These are phyloP conservation scores for Spinus pinus DNA, from an alignment of 2,797 vertebrate genomes.

Conservation along the genomic window DNA sequence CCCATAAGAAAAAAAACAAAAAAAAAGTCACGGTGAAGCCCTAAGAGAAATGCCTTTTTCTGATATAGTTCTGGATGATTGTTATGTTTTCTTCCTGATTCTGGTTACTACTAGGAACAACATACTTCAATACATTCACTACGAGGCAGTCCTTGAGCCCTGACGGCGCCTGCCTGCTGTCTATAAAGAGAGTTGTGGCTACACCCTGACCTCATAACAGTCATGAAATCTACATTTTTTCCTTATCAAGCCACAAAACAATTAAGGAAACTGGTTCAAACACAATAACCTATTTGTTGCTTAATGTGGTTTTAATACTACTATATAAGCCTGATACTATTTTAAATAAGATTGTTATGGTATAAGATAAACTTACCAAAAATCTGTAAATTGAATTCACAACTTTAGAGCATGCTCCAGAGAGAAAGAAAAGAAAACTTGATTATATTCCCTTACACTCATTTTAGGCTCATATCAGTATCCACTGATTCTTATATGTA, in stretches of 20 bases:
- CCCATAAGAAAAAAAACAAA: background rate
- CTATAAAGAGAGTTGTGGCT: too few relatives aligned
- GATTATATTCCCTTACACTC: background rate
- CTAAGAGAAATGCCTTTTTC: background rate
- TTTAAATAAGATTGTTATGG: background rate
- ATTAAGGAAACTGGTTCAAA: background rate
- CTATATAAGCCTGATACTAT: background rate
- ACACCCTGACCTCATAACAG: background rate
- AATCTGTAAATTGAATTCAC: background rate
- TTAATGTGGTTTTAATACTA: background rate
- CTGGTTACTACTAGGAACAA: background rate
- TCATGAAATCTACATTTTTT: background rate
- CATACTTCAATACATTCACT: background rate
- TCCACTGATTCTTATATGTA: background rate
- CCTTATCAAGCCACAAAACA: background rate
- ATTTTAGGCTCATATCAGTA: background rate
- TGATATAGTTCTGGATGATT: fast-evolving
- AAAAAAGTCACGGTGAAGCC: fast-evolving
- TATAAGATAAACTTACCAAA: background rate
- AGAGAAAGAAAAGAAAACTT: background rate
- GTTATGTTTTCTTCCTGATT: background rate
- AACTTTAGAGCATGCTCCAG: background rate
- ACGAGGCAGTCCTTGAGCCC: background rate
- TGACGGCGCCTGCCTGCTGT: background rate
- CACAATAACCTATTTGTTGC: background rate